A percentile compares a stretch with the other conserved stretches of the same genome.
Conservation (phyloP, 2,797 vertebrate species). For the Pachyuromys duprasi region DNA sequence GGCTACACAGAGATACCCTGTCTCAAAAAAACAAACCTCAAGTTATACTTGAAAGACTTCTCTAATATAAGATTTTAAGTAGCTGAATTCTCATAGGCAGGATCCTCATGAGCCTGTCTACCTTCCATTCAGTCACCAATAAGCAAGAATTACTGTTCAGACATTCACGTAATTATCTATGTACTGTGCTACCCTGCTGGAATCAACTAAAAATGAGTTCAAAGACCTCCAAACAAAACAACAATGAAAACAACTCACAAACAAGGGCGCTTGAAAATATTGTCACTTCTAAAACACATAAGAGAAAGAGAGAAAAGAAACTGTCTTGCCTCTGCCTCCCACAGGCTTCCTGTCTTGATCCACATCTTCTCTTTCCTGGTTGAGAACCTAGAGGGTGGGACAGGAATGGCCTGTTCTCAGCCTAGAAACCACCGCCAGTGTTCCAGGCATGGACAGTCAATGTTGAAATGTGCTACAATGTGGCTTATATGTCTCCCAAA, state of each 20-base stretch:
- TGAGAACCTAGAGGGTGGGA: background rate
- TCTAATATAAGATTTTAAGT: background rate
- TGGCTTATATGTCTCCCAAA: background rate
- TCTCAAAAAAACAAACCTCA: too few species aligned
- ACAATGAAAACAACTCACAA: background rate
- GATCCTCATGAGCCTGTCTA: background rate
- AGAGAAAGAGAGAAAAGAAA: background rate
- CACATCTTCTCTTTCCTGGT: too few species aligned
- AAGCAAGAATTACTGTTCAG: background rate
- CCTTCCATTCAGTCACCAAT: background rate
- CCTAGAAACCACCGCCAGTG: background rate
- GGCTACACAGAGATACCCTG: too few species aligned
- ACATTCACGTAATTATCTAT: background rate
- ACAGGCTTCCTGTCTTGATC: background rate
- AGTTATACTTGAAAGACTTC: background rate
- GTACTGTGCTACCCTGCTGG: background rate
- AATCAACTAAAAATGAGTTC: background rate
- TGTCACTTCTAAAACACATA: background rate
- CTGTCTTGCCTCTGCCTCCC: background rate
- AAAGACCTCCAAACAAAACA: background rate
- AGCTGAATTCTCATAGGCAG: background rate
- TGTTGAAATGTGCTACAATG: background rate
- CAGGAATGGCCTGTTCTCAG: background rate
- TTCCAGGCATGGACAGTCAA: background rate
- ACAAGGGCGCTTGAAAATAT: background rate